phyloP scores from a whole-genome alignment of 2,797 vertebrate genomes.

The Tachyglossus aculeatus region DNA sequence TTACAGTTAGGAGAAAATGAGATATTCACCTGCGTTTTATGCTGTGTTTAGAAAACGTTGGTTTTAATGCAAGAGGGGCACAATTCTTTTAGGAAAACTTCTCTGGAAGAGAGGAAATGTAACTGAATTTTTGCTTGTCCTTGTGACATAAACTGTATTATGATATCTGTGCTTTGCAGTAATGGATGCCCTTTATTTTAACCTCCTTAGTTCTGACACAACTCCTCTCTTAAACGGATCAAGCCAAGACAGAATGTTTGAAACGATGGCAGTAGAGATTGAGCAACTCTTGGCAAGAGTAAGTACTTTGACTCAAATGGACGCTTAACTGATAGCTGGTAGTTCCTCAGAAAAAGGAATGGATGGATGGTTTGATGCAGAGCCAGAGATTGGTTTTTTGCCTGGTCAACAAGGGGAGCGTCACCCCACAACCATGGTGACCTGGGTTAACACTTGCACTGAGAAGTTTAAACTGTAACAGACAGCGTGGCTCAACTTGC shows the following conservation, averaged over 20 bases:
- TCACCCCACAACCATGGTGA: no score
- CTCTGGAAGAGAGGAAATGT: slow-evolving; percentile 6
- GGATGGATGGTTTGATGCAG: slow-evolving; percentile 1
- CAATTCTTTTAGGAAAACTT: slow-evolving; percentile 3
- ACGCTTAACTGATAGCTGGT: slow-evolving; percentile 5
- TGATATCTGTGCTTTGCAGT: slow-evolving; percentile 28
- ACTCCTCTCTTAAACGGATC: slow-evolving; percentile 95
- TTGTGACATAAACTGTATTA: slow-evolving; percentile 10
- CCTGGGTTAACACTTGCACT: no score
- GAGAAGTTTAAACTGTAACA: no score
- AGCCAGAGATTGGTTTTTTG: slow-evolving; percentile 2
- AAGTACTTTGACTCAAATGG: slow-evolving; percentile 29
- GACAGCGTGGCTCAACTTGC: no score
- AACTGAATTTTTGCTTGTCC: slow-evolving; percentile 2
- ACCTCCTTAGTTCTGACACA: slow-evolving; percentile 87
- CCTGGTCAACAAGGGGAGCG: not conserved
- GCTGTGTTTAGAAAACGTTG: not conserved
- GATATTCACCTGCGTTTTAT: not conserved
- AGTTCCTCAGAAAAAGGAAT: not conserved
- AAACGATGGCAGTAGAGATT: slow-evolving; percentile 97
- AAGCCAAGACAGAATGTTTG: slow-evolving; percentile 98
- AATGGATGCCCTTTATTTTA: slow-evolving; percentile 34
- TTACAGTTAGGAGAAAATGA: not conserved
- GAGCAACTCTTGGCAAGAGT: slow-evolving; percentile 96
- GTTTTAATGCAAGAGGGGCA: not conserved